phyloP scores from a whole-genome alignment of 2,113 vertebrate species.

The Fulica atra region DNA sequence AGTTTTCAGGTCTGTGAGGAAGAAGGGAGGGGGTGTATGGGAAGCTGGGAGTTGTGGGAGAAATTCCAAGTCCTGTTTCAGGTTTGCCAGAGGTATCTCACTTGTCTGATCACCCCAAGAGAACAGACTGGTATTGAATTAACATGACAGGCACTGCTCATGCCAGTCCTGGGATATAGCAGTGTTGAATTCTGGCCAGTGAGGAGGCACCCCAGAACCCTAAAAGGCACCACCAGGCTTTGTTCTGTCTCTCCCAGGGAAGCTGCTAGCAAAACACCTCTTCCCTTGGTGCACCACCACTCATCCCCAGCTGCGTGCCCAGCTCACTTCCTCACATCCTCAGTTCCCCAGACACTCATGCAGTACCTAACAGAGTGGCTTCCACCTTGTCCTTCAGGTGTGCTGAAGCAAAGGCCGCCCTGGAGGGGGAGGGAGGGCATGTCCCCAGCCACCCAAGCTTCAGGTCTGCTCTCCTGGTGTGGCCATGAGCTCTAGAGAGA shows the following conservation, averaged over 20 bases:
- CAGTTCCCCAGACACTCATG: not conserved
- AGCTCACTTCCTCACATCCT: not conserved
- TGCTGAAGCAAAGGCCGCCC: not conserved
- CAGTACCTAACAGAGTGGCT: not conserved
- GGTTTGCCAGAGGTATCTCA: not conserved
- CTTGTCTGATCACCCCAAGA: fast-evolving
- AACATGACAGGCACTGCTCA: not conserved
- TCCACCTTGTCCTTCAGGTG: not conserved
- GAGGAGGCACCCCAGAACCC: not conserved
- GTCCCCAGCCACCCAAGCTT: not conserved
- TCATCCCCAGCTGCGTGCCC: not conserved
- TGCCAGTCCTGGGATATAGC: not conserved
- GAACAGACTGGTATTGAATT: not conserved
- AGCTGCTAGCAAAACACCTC: not conserved
- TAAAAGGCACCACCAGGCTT: not conserved
- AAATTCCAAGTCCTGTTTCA: not conserved
- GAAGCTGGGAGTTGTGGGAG: not conserved
- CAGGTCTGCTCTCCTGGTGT: not conserved
- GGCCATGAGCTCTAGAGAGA: not conserved
- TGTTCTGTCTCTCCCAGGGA: not conserved
- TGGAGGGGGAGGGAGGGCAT: not conserved
- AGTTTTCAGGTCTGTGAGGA: not conserved
- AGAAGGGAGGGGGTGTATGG: not conserved
- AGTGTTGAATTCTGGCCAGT: not conserved
- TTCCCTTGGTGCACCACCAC: fast-evolving